These are phyloP conservation scores for Dromaius novaehollandiae DNA, from an alignment of 2,113 vertebrate genomes.

Conservation along the genomic window DNA sequence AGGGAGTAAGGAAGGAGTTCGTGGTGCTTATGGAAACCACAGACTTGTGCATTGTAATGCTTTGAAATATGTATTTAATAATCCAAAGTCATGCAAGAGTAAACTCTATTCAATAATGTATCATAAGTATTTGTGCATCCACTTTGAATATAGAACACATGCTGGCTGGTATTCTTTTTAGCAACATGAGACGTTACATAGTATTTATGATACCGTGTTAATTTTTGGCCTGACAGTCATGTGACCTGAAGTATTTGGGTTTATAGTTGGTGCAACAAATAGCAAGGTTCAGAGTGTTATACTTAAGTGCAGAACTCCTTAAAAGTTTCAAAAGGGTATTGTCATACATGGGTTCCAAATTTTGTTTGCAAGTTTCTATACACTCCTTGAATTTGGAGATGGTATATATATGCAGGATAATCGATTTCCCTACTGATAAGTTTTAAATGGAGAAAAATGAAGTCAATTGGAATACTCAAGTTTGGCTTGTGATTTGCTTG, in stretches of 20 bases:
- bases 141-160: rapidly evolving
- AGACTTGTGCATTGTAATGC: background rate
- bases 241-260: background rate
- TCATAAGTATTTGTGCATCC: background rate
- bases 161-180: background rate
- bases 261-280: background rate
- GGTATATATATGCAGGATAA: background rate
- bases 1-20: background rate
- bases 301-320: background rate
- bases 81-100: background rate
- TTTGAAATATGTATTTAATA: background rate
- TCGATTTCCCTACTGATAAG: background rate
- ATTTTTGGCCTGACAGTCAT: background rate
- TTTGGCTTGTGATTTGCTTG: background rate
- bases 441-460: background rate
- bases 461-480: background rate
- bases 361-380: background rate
- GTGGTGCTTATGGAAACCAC: background rate
- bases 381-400: background rate
- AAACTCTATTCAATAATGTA: background rate
- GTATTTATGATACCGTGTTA: background rate
- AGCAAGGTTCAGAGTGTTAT: background rate
- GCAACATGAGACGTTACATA: background rate
- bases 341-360: background rate
- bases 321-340: background rate